A percentile compares a stretch with the other conserved stretches of the same genome.
These are phyloP conservation scores for Amazona guildingii DNA, from an alignment of 2,113 vertebrate species.

Conservation along the genomic window DNA sequence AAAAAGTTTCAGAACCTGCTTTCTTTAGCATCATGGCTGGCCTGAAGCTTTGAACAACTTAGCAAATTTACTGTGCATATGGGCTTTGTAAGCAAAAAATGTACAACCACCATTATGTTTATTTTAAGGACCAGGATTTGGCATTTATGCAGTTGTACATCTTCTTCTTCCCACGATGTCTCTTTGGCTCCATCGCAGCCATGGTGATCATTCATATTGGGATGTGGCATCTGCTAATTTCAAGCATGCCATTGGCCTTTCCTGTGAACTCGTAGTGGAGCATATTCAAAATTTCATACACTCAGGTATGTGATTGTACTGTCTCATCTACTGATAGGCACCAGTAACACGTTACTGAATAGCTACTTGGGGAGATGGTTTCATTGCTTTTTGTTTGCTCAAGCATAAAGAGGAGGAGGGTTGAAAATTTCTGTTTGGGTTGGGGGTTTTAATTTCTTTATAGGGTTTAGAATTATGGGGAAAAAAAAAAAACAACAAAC, in stretches of 20 bases:
- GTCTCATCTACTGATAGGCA: background rate
- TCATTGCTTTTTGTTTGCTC: background rate
- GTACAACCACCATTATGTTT: slow-evolving; percentile 31
- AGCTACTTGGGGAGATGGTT: background rate
- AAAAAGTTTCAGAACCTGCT: background rate
- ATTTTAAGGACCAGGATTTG: slow-evolving; percentile 91
- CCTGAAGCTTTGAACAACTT: background rate
- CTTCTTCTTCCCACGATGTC: slow-evolving; percentile 97
- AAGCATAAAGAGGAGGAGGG: background rate
- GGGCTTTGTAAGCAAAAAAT: background rate
- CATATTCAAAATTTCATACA: slow-evolving; percentile 94
- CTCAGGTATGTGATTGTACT: slow-evolving; percentile 76
- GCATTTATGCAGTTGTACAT: slow-evolving; percentile 93
- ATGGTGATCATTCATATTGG: slow-evolving; percentile 94
- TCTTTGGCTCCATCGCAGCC: slow-evolving; percentile 93
- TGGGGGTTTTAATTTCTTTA: background rate
- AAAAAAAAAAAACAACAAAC: background rate
- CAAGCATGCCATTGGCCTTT: slow-evolving; percentile 95
- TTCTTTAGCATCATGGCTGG: background rate
- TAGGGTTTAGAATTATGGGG: background rate
- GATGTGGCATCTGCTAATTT: slow-evolving; percentile 94
- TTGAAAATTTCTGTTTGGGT: background rate
- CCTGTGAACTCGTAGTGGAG: slow-evolving; percentile 95
- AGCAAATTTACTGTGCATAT: background rate
- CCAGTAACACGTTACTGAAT: background rate